Percentiles rank a stretch among this genome's conserved stretches.
Conservation (phyloP, 2,888 invertebrate species). For the Scrobipalpa costella region DNA sequence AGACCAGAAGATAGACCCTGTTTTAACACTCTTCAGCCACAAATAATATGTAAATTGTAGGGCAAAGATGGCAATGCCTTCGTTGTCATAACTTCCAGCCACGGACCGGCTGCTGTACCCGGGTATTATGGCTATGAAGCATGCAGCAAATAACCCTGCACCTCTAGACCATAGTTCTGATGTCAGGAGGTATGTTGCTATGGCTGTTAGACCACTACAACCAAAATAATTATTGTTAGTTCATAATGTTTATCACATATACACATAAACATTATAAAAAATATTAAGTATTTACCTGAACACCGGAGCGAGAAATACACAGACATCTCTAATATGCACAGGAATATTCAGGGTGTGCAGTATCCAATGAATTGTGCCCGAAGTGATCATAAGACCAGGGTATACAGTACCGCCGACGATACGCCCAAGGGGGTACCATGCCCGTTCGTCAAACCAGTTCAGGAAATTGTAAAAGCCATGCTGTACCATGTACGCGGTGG, state of each 20-base stretch:
- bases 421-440: slow-evolving; percentile 99
- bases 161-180: slow-evolving; percentile 98
- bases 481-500: slow-evolving; percentile 99
- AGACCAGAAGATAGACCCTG: slow-evolving; percentile 98
- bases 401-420: slow-evolving; percentile 99
- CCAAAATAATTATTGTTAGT: slow-evolving; percentile 27
- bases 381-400: slow-evolving; percentile 99
- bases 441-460: slow-evolving; percentile 99
- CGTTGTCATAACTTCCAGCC: slow-evolving; percentile 99
- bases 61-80: slow-evolving; percentile 99
- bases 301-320: slow-evolving; percentile 98
- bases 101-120: slow-evolving; percentile 99
- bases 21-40: slow-evolving; percentile 99
- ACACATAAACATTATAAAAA: background rate
- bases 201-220: slow-evolving; percentile 96
- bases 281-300: slow-evolving; percentile 86
- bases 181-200: slow-evolving; percentile 98
- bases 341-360: slow-evolving; percentile 96
- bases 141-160: slow-evolving; percentile 98
- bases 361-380: slow-evolving; percentile 97
- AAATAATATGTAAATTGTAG: slow-evolving; percentile 98
- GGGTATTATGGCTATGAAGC: slow-evolving; percentile 99
- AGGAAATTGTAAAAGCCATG: slow-evolving; percentile 99
- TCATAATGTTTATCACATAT: background rate
- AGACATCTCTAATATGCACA: slow-evolving; percentile 98